Evolutionary conservation across 2,113 vertebrate genomes (phyloP).

Genomic region (Tupaia chinensis): DNA sequence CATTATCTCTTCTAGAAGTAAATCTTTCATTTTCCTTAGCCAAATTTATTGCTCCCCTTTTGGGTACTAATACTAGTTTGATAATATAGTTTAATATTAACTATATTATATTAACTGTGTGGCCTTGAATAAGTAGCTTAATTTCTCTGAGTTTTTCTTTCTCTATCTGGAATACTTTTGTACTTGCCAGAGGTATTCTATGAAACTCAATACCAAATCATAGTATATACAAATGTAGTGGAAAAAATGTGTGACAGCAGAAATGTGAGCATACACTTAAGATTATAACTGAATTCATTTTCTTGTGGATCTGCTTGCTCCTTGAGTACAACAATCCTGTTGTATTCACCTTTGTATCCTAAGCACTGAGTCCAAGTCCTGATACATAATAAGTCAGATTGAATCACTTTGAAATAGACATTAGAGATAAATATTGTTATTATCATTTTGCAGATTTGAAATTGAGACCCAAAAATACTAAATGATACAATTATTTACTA

Average conservation of each 20-base stretch:
- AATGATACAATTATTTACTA: background rate
- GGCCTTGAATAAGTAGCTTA: background rate
- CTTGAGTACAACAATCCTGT: background rate
- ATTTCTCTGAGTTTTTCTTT: slow-evolving; percentile 10
- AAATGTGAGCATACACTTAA: background rate
- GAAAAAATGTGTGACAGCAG: background rate
- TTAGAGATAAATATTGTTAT: background rate
- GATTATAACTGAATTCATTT: background rate
- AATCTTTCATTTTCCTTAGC: background rate
- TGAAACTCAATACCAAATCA: background rate
- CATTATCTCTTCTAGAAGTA: background rate
- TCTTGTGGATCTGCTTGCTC: background rate
- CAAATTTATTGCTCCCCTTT: background rate
- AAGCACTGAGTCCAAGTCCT: background rate
- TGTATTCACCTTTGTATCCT: background rate
- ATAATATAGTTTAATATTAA: background rate
- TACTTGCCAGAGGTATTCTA: background rate
- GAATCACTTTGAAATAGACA: background rate
- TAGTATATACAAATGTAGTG: background rate
- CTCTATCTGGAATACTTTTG: background rate
- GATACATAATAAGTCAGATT: background rate
- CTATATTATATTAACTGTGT: background rate
- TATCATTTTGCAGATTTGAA: slow-evolving; percentile 4
- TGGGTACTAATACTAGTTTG: background rate
- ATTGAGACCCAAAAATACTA: background rate